Base-by-base conservation (phyloP, 2,113 vertebrate species). In the Anas platyrhynchos region DNA sequence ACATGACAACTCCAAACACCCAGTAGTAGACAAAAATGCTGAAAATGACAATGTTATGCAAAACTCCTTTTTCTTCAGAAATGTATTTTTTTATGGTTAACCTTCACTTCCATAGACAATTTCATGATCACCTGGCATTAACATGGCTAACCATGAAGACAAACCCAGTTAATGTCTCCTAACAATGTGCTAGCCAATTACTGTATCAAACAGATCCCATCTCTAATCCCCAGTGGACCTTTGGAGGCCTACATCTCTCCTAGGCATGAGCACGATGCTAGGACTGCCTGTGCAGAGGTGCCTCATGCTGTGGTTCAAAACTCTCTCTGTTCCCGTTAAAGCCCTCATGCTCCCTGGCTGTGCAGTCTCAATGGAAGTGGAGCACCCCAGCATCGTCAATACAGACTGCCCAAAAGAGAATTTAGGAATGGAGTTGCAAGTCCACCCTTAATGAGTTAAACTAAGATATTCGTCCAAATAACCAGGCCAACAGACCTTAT, bases 401-500 rank as follows among this genome's bases (percentile, higher is more conserved):
- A 54, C 29, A 82, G 43, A 11, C 31, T 3, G 3, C n/a, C 17
- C 32, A 50, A 76, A 25, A 0, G 3, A n/a, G 76, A 46, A 89
- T 86, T 90, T 50, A 69, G 32, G 22, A 89, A 48, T 66, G 34
- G 54, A 66, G 36, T 71, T 69, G 58, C 50, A 77, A 88, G 55
- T 44, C 55, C 86, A 8, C 18, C 86, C 22, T n/a, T 79, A 75
- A 69, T 52, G 83, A 93, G 77, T 92, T 94, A 96, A 94, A 94
- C 36, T 72, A 43, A 88, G 86, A 90, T 68, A 67, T 41, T 94
- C 69, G 76, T 55, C 36, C 67, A 91, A 79, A 94, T 93, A 96
- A 94, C 85, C 94, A 97, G 93, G 88, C 81, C 93, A 95, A 91
- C 66, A 79, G 91, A 95, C 77, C 77, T 56, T 79, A 77, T 83